Conservation (phyloP, 2,888 invertebrate genomes). For the Sminthurinus aureus region DNA sequence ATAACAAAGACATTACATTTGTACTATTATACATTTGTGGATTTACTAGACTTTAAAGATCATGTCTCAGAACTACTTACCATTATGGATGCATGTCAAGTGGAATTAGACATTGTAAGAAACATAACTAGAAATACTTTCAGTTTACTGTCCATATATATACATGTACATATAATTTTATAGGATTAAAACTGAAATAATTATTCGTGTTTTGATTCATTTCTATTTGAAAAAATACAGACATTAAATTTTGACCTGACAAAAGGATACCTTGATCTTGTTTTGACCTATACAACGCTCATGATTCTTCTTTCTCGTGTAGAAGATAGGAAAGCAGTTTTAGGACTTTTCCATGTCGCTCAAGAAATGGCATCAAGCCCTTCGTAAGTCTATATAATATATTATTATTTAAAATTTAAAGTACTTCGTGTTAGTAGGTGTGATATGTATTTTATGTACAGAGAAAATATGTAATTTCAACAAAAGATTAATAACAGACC, state of each 20-base stretch:
- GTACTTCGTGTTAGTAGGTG: neutral
- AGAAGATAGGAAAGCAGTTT: constrained; percentile 95
- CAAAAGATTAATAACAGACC: neutral
- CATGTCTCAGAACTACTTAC: constrained; percentile 90
- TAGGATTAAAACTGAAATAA: neutral
- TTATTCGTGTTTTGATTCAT: neutral
- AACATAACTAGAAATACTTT: no score
- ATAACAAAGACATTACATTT: constrained; percentile 95
- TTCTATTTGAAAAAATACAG: constrained; percentile 59
- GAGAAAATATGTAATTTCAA: neutral
- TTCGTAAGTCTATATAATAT: constrained; percentile 64
- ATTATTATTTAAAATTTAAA: constrained; percentile 21
- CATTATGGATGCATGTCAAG: constrained; percentile 95
- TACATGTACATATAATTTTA: neutral
- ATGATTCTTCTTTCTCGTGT: constrained; percentile 98
- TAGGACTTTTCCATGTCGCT: constrained; percentile 94
- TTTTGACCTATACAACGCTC: constrained; percentile 90
- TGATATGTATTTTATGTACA: constrained; percentile 3
- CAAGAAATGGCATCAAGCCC: constrained; percentile 90
- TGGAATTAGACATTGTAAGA: constrained; percentile 85
- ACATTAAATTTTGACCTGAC: constrained; percentile 96
- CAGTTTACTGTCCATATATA: neutral
- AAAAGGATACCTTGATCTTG: constrained; percentile 92
- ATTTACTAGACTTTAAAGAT: constrained; percentile 96
- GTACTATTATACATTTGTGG: constrained; percentile 99